Conservation (phyloP, 2,888 invertebrate genomes). For the Neuroscelio doddi region DNA sequence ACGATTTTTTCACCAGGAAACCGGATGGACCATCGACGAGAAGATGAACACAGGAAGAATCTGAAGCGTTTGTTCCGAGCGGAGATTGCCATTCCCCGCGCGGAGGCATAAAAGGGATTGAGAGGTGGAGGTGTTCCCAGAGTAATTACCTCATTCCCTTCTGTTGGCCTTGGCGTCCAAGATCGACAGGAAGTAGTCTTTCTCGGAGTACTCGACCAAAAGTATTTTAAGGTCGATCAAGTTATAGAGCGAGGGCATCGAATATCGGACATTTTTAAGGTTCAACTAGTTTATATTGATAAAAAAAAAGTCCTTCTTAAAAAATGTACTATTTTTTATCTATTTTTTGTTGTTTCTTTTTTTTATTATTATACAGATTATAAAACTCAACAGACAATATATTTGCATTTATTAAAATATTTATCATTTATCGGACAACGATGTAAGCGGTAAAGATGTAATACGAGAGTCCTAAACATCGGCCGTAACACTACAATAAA, state of each 20-base stretch:
- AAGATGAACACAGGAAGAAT: conserved; percentile 50
- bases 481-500: too few species aligned
- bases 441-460: too few species aligned
- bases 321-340: too few species aligned
- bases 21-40: conserved; percentile 27
- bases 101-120: conserved; percentile 13
- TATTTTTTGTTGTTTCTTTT: too few species aligned
- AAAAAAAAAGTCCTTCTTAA: too few species aligned
- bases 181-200: conserved; percentile 30
- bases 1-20: conserved; percentile 7
- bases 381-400: too few species aligned
- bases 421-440: too few species aligned
- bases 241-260: conserved; percentile 1
- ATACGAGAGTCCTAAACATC: too few species aligned
- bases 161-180: conserved; percentile 40
- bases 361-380: too few species aligned
- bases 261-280: too few species aligned
- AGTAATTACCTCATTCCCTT: conserved; percentile 56
- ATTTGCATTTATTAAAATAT: too few species aligned
- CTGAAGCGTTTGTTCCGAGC: conserved; percentile 58
- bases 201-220: conserved; percentile 7
- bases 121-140: conserved; percentile 41
- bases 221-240: conserved; percentile 46
- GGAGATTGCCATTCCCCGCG: conserved; percentile 56
- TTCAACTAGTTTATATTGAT: too few species aligned